Percentiles rank a stretch among this genome's conserved stretches.
Conservation (phyloP, 2,888 invertebrate species). For the Temnothorax unifasciatus region DNA sequence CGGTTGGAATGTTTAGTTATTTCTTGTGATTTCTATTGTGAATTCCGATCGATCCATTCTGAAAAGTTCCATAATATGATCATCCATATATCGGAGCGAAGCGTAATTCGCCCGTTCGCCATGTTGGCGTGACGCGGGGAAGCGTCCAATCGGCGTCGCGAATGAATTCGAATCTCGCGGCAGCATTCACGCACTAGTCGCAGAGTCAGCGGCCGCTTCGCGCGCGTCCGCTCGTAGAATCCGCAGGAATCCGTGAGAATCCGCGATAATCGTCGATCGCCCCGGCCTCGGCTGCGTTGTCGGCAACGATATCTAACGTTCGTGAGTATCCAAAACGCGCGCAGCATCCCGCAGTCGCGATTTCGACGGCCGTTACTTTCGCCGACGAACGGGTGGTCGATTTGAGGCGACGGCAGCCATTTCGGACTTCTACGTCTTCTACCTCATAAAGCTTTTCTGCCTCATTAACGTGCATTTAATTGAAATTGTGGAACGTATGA, state of each 20-base stretch:
- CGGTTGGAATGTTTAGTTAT: too few species aligned
- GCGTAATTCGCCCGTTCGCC: background rate
- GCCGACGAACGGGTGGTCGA: background rate
- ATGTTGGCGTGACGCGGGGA: background rate
- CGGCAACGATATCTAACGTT: background rate
- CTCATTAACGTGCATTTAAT: background rate
- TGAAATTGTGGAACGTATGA: background rate
- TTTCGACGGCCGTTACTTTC: slow-evolving; percentile 54
- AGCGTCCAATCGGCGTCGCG: background rate
- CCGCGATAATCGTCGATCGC: background rate
- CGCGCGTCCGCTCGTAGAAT: background rate
- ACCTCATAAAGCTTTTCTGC: background rate
- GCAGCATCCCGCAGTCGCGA: slow-evolving; percentile 59
- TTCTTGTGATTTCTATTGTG: too few species aligned
- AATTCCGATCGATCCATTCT: too few species aligned
- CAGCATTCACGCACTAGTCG: background rate
- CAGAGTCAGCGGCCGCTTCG: background rate
- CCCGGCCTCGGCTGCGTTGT: background rate
- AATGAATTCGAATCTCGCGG: background rate
- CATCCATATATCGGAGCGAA: too few species aligned
- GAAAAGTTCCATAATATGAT: too few species aligned
- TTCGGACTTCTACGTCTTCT: background rate
- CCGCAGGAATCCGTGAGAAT: background rate
- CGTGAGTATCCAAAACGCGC: background rate
- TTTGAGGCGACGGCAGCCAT: background rate